These are phyloP conservation scores for Solea senegalensis DNA, from an alignment of 2,113 vertebrate genomes.

Conservation along the genomic window DNA sequence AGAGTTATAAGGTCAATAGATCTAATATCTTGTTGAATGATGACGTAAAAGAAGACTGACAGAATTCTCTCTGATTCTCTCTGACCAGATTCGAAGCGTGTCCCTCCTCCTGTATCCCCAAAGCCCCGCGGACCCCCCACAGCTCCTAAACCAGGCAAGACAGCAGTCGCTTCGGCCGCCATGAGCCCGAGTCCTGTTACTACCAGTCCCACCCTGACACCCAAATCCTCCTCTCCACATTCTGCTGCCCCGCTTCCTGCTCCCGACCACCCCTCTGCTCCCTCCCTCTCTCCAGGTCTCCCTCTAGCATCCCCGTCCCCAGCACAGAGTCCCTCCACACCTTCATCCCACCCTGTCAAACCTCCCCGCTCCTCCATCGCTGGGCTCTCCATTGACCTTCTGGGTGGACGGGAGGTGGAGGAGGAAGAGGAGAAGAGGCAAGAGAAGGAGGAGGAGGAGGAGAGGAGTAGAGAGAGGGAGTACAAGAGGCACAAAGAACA, in stretches of 20 bases:
- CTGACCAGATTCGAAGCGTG: constrained; percentile 85
- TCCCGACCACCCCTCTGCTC: constrained; percentile 67
- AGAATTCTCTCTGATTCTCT: constrained; percentile 18
- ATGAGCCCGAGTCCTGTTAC: constrained; percentile 52
- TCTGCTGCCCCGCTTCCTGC: constrained; percentile 77
- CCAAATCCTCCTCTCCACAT: constrained; percentile 78
- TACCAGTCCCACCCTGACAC: constrained; percentile 59
- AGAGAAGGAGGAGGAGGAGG: constrained; percentile 51
- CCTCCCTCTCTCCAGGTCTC: constrained; percentile 81
- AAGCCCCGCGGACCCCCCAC: constrained; percentile 93
- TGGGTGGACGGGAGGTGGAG: constrained; percentile 56
- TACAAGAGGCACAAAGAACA: constrained; percentile 41
- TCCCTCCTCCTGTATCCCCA: constrained; percentile 91
- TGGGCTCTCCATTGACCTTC: constrained; percentile 85
- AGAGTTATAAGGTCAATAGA: background rate
- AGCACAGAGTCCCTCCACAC: constrained; percentile 79
- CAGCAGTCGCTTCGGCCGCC: constrained; percentile 56
- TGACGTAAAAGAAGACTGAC: background rate
- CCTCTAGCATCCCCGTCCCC: constrained; percentile 81
- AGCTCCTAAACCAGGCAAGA: constrained; percentile 91
- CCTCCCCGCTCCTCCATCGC: constrained; percentile 90
- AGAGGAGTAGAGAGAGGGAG: constrained; percentile 43
- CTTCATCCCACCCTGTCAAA: constrained; percentile 86
- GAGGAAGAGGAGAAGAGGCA: constrained; percentile 66
- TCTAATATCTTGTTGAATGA: background rate